phyloP scores from a whole-genome alignment of 2,797 vertebrate species.

The Alcedo atthis region DNA sequence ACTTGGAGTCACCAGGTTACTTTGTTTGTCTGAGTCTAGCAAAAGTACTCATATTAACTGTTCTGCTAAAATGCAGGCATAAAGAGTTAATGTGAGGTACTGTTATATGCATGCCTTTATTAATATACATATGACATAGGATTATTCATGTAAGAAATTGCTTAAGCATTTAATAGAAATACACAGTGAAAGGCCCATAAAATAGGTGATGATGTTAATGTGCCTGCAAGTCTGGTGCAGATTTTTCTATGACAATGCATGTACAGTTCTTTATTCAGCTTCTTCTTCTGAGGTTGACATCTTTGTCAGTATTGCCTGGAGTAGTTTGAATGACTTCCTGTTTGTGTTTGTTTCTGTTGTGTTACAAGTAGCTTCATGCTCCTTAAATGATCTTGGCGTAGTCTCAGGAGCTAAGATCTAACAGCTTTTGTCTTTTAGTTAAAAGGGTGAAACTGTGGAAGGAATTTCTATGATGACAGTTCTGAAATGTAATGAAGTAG shows the following conservation, averaged over 20 bases:
- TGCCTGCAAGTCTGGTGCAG: background rate
- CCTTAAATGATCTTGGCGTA: background rate
- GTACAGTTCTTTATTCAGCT: background rate
- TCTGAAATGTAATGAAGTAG: background rate
- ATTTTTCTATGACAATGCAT: background rate
- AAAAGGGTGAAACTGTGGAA: background rate
- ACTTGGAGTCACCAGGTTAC: background rate
- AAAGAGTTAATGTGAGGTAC: background rate
- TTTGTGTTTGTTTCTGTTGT: background rate
- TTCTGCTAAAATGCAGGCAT: background rate
- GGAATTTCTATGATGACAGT: background rate
- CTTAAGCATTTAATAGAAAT: background rate
- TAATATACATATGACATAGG: background rate
- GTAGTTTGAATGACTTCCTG: background rate
- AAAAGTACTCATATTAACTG: background rate
- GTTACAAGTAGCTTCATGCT: background rate
- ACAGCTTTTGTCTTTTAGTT: background rate
- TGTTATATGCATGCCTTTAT: background rate
- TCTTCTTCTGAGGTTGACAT: background rate
- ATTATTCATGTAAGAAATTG: background rate
- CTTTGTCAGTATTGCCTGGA: constrained; percentile 17
- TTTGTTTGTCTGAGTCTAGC: background rate
- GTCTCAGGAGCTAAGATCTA: background rate
- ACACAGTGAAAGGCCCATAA: background rate
- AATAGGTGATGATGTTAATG: background rate